Evolutionary conservation across 1,140 invertebrate genomes (phyloP), one percentile per base, ranked within the genome.

Genomic region (Pemphigus obesinymphae): DNA sequence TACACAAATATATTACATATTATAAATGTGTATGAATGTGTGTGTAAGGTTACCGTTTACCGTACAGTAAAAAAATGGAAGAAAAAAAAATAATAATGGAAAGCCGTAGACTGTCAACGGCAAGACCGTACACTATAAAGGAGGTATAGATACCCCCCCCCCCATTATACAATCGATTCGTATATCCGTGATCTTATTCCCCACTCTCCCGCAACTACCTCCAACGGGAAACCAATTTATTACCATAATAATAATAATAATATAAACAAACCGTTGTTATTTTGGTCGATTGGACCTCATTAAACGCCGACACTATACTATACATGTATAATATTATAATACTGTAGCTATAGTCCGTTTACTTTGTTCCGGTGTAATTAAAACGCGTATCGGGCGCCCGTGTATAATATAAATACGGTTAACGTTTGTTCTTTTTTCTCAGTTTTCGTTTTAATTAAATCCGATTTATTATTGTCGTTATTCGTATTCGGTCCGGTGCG

Each of bases 261-360:
- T 15, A 78, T 20, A 23, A 10, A 58, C 29, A 7, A 26, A 40
- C 48, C 53, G 73, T 78, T 40, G 50, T 78, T 45, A 6, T 78
- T 78, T 78, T 58, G 29, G 73, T 78, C 73, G 29, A 75, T 55
- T 53, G 50, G 50, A 76, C 73, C 48, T 78, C 73, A 78, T 78
- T 78, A 78, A 58, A 78, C 73, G 48, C 1, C 13, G 10, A 17
- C 17, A 15, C 34, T 34, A 34, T n/a, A 17, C 48, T 1, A 20
- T 50, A 50, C 0, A 3, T n/a, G 20, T 48, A 48, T 17, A n/a
- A n/a, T n/a, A n/a, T n/a, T n/a, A n/a, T n/a, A n/a, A n/a, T n/a
- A n/a, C n/a, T n/a, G 3, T 48, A 48, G 43, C 2, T 45, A 29
- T 45, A 29, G 20, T 34, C 29, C n/a, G 29, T 76, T 76, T 53